Base-by-base conservation (phyloP, 64 coral and sea anemone species). In the Montipora efflorescens region DNA sequence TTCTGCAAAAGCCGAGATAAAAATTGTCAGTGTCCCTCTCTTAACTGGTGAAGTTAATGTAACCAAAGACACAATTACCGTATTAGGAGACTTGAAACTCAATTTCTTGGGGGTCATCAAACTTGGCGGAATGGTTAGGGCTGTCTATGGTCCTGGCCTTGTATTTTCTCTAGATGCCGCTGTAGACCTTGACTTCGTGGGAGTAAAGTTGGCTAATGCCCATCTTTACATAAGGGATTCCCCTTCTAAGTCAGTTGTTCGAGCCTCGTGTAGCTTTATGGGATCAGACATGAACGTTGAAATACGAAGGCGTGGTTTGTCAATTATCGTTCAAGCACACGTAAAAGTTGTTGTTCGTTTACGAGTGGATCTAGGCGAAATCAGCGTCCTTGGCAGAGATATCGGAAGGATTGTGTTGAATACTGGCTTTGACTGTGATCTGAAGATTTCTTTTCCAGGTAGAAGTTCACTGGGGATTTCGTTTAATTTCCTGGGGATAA, bases 401-500 rank as follows among this genome's bases (percentile, higher is more conserved):
- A 64, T 95, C 4, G 93, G 93, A 79, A 91, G 51, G 78, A 86
- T 95, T 77, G 53, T 80, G 70, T 83, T 95, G 28, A 55, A 67
- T 16, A 21, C 88, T 74, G 93, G 88, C 48, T 76, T 95, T 25
- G 48, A 48, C 50, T 81, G 90, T 14, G 88, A 95, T 23, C 18
- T 95, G 16, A 75, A 28, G 49, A 87, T 95, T 58, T 81, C 80
- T 8, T 59, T 91, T 74, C 93, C 93, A 10, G 93, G 93, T 16
- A 91, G 52, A 79, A 95, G 93, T 71, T 80, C 79, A 5, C 0
- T 91, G 1, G 67, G 64, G 48, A 75, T 78, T 46, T 86, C 80
- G 7, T 95, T 95, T 80, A n/a, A 87, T 80, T 95, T 95, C 47
- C 79, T 91, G 51, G 93, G 88, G 59, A 9, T 7, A 36, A 90